Conservation (phyloP, 2,888 invertebrate genomes). For the Ferrisia virgata region DNA sequence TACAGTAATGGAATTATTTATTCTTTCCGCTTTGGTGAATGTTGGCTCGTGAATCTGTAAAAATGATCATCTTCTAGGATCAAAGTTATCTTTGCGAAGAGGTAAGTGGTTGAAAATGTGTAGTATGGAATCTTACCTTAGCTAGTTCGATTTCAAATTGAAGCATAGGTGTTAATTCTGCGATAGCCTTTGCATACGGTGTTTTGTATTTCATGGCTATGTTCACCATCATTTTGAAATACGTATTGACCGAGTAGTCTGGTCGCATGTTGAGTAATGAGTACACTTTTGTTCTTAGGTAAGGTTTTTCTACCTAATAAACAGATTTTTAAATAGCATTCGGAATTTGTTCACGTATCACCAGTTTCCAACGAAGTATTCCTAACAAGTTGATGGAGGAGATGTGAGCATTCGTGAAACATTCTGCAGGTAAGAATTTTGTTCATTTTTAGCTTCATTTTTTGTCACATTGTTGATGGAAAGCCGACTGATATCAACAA, state of each 20-base stretch:
- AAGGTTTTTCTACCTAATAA: background rate
- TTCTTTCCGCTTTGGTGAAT: slow-evolving; percentile 10
- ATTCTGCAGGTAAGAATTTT: no score
- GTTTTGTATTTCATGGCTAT: background rate
- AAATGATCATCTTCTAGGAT: background rate
- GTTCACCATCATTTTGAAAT: slow-evolving; percentile 1
- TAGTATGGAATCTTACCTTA: background rate
- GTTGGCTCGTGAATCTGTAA: slow-evolving; percentile 10
- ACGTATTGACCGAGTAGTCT: background rate
- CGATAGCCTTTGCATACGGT: background rate
- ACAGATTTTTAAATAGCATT: background rate
- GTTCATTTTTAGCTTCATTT: no score
- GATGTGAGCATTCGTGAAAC: no score
- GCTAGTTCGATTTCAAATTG: slow-evolving; percentile 23
- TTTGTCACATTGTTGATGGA: no score
- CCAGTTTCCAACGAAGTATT: no score
- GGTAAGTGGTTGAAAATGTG: no score
- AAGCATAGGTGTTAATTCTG: background rate
- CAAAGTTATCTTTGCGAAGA: background rate
- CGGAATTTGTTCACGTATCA: background rate
- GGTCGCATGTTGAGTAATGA: background rate
- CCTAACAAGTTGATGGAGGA: no score
- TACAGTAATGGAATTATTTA: slow-evolving; percentile 1
- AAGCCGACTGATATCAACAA: no score
- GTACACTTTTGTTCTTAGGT: background rate